A percentile compares a stretch with the other conserved stretches of the same genome.
phyloP scores from a whole-genome alignment of 1,140 invertebrate genomes.

The Hydropsyche tenuis region DNA sequence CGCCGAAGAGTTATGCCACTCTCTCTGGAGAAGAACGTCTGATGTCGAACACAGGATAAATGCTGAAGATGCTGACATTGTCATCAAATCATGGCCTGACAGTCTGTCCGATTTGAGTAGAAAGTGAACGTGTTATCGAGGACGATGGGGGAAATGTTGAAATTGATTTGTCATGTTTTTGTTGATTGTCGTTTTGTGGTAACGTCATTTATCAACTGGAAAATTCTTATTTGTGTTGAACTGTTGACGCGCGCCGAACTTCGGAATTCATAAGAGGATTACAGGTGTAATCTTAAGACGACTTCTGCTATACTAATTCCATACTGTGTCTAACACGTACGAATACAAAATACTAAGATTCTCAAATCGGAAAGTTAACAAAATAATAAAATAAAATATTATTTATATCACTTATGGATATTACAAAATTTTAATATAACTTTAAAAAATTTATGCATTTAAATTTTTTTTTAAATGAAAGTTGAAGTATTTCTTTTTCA shows the following conservation, averaged over 20 bases:
- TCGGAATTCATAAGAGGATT: slow-evolving; percentile 45
- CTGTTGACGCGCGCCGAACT: slow-evolving; percentile 32
- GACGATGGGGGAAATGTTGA: too few species aligned
- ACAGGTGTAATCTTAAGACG: slow-evolving; percentile 47
- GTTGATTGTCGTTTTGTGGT: background rate
- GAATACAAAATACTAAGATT: background rate
- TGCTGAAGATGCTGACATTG: background rate
- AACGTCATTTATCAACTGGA: slow-evolving; percentile 42
- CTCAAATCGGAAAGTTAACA: background rate
- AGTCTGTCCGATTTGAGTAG: background rate
- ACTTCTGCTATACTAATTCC: slow-evolving; percentile 49
- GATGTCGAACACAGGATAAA: slow-evolving; percentile 1
- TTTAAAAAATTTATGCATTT: too few species aligned
- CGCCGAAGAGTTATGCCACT: slow-evolving; percentile 31
- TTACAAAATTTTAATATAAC: too few species aligned
- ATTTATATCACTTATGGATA: too few species aligned
- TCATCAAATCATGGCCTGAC: background rate
- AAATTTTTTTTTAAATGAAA: too few species aligned
- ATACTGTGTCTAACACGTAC: background rate
- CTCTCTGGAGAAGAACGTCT: slow-evolving; percentile 3
- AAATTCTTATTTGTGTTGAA: slow-evolving; percentile 23
- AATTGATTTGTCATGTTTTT: too few species aligned
- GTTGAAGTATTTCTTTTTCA: too few species aligned
- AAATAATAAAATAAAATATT: background rate
- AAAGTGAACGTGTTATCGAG: background rate